phyloP scores from a whole-genome alignment of 1,140 invertebrate species.

The Drosophila ficusphila region DNA sequence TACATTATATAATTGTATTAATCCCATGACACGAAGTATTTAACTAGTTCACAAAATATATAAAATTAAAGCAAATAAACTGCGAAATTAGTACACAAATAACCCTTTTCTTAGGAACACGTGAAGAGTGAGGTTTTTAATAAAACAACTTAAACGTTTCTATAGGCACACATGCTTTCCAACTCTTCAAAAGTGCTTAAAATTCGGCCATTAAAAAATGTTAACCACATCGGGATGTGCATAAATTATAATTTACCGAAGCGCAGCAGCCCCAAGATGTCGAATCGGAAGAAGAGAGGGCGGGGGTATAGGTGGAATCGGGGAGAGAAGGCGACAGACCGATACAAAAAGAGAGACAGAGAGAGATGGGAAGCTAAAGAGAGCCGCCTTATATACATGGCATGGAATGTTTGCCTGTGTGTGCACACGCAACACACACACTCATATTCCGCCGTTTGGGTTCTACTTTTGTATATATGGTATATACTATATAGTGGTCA shows the following conservation, averaged over 20 bases:
- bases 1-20: too few species aligned
- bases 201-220: constrained; percentile 22
- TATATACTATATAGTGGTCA: not conserved
- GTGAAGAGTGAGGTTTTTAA: too few species aligned
- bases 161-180: not conserved
- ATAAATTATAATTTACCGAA: constrained; percentile 45
- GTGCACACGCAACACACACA: constrained; percentile 24
- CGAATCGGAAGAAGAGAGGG: constrained; percentile 8
- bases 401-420: constrained; percentile 45
- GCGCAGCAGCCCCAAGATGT: constrained; percentile 45
- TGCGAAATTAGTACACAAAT: too few species aligned
- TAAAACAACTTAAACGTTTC: not conserved
- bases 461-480: constrained; percentile 28
- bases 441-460: constrained; percentile 35
- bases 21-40: too few species aligned
- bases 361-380: constrained; percentile 8
- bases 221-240: constrained; percentile 31
- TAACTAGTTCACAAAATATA: too few species aligned
- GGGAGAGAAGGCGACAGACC: constrained; percentile 33
- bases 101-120: too few species aligned
- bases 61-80: too few species aligned
- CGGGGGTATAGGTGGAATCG: constrained; percentile 48
- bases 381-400: constrained; percentile 27
- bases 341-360: constrained; percentile 24
- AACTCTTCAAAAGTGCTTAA: constrained; percentile 3